Conservation (phyloP, 2,888 invertebrate genomes). For the Eilema caniola region DNA sequence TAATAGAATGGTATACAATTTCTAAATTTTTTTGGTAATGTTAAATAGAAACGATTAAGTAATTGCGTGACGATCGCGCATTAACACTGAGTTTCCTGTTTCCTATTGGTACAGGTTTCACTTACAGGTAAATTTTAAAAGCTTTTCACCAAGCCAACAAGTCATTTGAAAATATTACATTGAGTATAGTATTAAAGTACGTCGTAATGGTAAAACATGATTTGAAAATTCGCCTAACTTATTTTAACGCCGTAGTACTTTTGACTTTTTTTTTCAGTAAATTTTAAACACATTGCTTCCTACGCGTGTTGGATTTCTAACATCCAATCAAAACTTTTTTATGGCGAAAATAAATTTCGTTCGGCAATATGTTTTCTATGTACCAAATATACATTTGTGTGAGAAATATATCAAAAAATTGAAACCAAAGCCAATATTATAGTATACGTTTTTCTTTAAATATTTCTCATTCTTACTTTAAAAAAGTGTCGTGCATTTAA, state of each 20-base stretch:
- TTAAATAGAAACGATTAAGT: constrained; percentile 10
- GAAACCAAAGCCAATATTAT: background rate
- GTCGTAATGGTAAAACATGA: constrained; percentile 6
- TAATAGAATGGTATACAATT: constrained; percentile 11
- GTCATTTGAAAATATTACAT: constrained; percentile 7
- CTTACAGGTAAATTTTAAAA: constrained; percentile 13
- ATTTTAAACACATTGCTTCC: background rate
- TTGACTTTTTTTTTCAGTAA: background rate
- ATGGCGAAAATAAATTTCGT: background rate
- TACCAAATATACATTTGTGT: background rate
- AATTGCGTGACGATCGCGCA: constrained; percentile 24
- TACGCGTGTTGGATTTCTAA: constrained; percentile 4
- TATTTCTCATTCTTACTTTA: too few relatives aligned
- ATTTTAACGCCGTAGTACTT: background rate
- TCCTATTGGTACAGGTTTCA: constrained; percentile 1
- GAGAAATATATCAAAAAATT: background rate
- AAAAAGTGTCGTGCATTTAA: background rate
- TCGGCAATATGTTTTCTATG: background rate
- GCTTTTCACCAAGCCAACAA: constrained; percentile 11
- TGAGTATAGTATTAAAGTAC: background rate
- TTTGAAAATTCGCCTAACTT: background rate
- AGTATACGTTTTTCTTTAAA: too few relatives aligned
- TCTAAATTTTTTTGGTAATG: constrained; percentile 13
- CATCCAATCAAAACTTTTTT: constrained; percentile 4
- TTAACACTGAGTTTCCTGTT: constrained; percentile 21